Percentiles rank a stretch among this genome's conserved stretches.
Conservation (phyloP, 37 sponge, comb jelly and placozoan species). For the Ianthella basta region DNA sequence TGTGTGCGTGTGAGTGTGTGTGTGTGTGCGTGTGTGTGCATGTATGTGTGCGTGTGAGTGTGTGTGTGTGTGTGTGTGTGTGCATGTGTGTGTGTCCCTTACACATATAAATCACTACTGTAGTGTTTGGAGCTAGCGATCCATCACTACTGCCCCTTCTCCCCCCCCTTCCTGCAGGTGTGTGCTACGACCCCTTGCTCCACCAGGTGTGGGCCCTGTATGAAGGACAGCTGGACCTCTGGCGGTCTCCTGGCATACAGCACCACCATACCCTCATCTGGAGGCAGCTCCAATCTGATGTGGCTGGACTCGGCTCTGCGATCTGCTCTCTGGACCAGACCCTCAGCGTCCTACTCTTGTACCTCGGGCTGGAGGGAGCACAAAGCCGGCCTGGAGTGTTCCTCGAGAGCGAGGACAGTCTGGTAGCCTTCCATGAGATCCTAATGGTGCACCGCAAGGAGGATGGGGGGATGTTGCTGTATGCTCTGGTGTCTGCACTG, state of each 20-base stretch:
- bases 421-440: background rate
- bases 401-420: background rate
- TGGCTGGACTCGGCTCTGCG: background rate
- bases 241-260: constrained; percentile 36
- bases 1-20: too few species aligned
- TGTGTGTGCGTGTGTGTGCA: too few species aligned
- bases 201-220: constrained; percentile 56
- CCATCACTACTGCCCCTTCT: too few species aligned
- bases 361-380: constrained; percentile 10
- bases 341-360: constrained; percentile 3
- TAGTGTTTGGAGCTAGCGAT: too few species aligned
- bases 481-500: background rate
- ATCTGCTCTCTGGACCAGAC: background rate
- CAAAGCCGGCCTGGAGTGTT: background rate
- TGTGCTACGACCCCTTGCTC: constrained; percentile 53
- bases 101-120: too few species aligned
- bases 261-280: background rate
- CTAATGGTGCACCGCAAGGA: background rate
- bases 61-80: too few species aligned
- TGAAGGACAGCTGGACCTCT: constrained; percentile 47
- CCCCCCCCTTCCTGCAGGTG: constrained; percentile 13
- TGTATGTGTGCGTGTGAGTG: too few species aligned
- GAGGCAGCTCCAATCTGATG: background rate
- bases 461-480: too few species aligned
- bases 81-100: too few species aligned